phyloP scores from a whole-genome alignment of 2,797 vertebrate species.

The Oophaga sylvatica region DNA sequence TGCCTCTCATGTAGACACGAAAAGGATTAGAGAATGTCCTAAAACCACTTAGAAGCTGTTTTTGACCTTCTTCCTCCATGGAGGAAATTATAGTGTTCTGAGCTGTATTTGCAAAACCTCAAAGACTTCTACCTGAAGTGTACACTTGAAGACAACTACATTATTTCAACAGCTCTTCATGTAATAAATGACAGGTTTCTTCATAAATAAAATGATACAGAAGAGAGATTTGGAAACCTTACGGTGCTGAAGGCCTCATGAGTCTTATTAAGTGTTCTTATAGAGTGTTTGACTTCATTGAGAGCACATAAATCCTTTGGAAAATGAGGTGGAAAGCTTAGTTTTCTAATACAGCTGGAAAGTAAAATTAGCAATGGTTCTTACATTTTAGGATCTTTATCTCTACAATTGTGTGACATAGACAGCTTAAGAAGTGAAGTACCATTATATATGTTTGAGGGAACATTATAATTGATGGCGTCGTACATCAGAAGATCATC shows the following conservation, averaged over 20 bases:
- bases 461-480: background rate
- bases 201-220: constrained; percentile 44
- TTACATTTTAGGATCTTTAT: background rate
- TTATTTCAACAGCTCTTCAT: constrained; percentile 50
- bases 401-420: background rate
- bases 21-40: constrained; percentile 9
- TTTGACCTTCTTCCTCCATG: constrained; percentile 13
- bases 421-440: background rate
- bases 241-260: background rate
- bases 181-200: constrained; percentile 45
- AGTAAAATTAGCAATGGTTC: background rate
- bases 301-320: constrained; percentile 8
- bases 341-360: background rate
- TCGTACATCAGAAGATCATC: background rate
- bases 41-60: background rate
- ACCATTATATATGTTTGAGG: background rate
- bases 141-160: constrained; percentile 20
- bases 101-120: constrained; percentile 40
- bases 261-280: constrained; percentile 10
- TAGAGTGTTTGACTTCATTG: constrained; percentile 14
- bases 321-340: background rate
- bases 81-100: constrained; percentile 49
- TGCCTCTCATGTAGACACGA: background rate
- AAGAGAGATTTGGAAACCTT: constrained; percentile 31
- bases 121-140: constrained; percentile 35